Conservation (phyloP, 2,797 vertebrate species). For the Streptopelia turtur region DNA sequence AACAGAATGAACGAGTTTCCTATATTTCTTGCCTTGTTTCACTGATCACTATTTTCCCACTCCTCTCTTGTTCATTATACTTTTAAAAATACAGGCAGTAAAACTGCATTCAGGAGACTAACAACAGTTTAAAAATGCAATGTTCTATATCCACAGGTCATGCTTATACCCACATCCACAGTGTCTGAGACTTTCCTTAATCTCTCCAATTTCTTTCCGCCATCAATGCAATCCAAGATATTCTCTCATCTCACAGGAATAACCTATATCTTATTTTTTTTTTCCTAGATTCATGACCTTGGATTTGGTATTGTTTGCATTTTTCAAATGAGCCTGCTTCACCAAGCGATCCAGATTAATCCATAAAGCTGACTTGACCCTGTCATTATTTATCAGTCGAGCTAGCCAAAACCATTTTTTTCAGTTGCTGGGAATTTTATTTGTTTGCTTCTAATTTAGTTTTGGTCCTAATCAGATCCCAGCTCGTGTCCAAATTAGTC, state of each 20-base stretch:
- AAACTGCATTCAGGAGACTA: background rate
- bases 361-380: background rate
- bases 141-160: background rate
- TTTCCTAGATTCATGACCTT: background rate
- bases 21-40: background rate
- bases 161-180: background rate
- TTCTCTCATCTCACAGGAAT: background rate
- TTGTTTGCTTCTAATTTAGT: constrained; percentile 16
- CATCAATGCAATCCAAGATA: background rate
- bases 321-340: background rate
- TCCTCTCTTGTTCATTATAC: background rate
- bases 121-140: background rate
- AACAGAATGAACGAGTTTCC: background rate
- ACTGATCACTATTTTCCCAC: background rate
- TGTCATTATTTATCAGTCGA: background rate
- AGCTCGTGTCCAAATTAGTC: background rate
- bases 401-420: background rate
- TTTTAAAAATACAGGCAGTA: background rate
- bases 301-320: background rate
- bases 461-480: background rate
- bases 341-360: background rate
- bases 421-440: background rate
- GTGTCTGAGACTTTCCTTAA: background rate
- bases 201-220: background rate
- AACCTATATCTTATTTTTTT: background rate